Evolutionary conservation across 2,888 invertebrate species (phyloP), one percentile per base, ranked within the genome.

Genomic region (Homarus gammarus): DNA sequence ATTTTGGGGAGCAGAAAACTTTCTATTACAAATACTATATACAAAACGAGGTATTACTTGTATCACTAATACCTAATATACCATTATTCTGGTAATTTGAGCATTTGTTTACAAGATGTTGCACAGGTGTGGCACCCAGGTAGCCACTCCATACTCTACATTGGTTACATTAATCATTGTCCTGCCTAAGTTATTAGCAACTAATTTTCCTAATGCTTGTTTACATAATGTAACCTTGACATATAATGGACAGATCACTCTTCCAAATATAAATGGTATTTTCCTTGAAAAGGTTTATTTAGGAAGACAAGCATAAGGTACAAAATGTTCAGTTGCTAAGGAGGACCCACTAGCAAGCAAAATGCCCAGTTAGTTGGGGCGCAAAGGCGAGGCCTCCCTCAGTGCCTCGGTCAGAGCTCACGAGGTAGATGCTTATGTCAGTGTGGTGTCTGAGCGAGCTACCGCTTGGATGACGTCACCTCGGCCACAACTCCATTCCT

Each of bases 321-420:
- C 70, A 31, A 51, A n/a, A n/a, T 72, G 36, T 33, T 73, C n/a
- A 51, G 61, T 31, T 68, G 78, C 77, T 51, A 86, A 64, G 49
- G 38, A 68, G 56, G 38, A 78, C 72, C 81, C 81, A 82, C 73
- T 82, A 81, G 64, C 64, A 72, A 87, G 82, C 72, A 87, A 81
- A 88, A 88, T 88, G 88, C 83, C 83, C 83, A 38, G 68, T 64
- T 64, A 49, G 40, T 88, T 77, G 87, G 72, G 72, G 51, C 77
- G 38, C 44, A 83, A 22, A 68, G 88, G 83, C 40, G 40, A 83
- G 77, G 77, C 61, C 64, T 75, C n/a, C 88, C 75, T 75, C 83
- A 51, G 83, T 77, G 77, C 78, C 70, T 78, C 64, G 51, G 22
- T 68, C 64, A 75, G 82, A 83, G 83, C 77, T 88, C 83, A 88